Conservation (phyloP, 2,888 invertebrate species). For the Elegia similella region DNA sequence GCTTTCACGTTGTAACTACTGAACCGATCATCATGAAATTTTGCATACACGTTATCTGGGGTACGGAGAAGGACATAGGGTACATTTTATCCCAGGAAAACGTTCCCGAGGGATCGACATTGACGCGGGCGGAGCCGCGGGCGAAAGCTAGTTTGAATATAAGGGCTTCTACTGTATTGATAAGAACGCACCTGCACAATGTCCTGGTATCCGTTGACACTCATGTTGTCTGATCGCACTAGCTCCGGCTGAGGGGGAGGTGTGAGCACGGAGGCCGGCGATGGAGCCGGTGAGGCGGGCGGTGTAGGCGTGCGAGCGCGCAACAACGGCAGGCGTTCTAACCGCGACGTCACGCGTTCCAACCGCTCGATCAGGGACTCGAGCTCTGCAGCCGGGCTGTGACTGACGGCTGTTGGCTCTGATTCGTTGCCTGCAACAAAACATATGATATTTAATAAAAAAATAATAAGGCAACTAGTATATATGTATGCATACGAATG, state of each 20-base stretch:
- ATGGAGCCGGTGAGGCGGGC: slow-evolving; percentile 53
- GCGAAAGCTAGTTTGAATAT: too few relatives aligned
- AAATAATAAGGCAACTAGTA: too few relatives aligned
- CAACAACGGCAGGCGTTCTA: slow-evolving; percentile 81
- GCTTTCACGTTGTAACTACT: too few relatives aligned
- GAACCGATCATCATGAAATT: too few relatives aligned
- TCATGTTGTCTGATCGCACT: slow-evolving; percentile 81
- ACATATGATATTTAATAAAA: background rate
- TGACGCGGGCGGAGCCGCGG: too few relatives aligned
- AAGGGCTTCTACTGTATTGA: background rate
- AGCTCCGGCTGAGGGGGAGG: slow-evolving; percentile 42
- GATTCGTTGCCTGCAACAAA: slow-evolving; percentile 67
- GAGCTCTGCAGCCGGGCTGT: slow-evolving; percentile 80
- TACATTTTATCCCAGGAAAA: too few relatives aligned
- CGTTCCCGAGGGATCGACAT: too few relatives aligned
- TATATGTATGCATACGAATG: too few relatives aligned
- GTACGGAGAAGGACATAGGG: too few relatives aligned
- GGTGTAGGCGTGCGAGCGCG: slow-evolving; percentile 51
- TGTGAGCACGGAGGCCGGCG: slow-evolving; percentile 42
- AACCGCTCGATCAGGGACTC: slow-evolving; percentile 87
- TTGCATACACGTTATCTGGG: too few relatives aligned
- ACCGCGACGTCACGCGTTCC: slow-evolving; percentile 87
- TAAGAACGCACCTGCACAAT: slow-evolving; percentile 76
- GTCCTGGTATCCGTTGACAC: slow-evolving; percentile 88
- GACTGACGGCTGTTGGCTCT: slow-evolving; percentile 62